Evolutionary conservation across 2,113 vertebrate genomes (phyloP).

Genomic region (Zapornia atra): DNA sequence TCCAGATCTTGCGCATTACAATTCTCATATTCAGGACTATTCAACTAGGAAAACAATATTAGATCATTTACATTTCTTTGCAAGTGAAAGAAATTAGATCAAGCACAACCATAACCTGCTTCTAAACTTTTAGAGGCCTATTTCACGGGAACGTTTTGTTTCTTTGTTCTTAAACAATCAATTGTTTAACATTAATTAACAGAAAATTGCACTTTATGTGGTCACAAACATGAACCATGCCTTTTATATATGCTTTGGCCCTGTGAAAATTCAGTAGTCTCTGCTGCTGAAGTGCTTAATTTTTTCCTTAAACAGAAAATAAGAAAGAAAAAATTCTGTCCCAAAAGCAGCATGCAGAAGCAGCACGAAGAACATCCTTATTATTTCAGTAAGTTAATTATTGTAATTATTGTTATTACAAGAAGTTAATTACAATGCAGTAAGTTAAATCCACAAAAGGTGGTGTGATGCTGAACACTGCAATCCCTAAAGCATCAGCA

Average conservation of each 20-base stretch:
- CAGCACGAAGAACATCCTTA: constrained; percentile 10
- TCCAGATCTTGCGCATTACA: constrained; percentile 9
- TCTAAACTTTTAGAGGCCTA: constrained; percentile 4
- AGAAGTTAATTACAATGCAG: constrained; percentile 24
- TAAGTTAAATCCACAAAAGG: background rate
- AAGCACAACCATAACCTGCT: background rate
- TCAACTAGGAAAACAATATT: constrained; percentile 25
- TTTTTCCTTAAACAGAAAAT: background rate
- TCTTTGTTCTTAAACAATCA: constrained; percentile 9
- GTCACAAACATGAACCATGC: background rate
- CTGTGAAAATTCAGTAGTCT: background rate
- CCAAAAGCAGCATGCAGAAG: constrained; percentile 16
- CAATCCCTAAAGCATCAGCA: background rate
- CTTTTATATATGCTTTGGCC: background rate
- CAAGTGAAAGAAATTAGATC: background rate
- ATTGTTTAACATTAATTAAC: background rate
- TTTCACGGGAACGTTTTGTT: background rate
- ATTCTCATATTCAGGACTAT: background rate
- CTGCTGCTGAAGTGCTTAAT: background rate
- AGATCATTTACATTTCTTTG: constrained; percentile 44
- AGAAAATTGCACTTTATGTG: background rate
- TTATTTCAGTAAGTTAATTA: constrained; percentile 58
- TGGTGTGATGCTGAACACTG: background rate
- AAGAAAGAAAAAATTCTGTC: background rate
- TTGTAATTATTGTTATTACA: constrained; percentile 59